Evolutionary conservation across 2,113 vertebrate species (phyloP), one percentile per base, ranked within the genome.

Genomic region (Hypanus sabinus): DNA sequence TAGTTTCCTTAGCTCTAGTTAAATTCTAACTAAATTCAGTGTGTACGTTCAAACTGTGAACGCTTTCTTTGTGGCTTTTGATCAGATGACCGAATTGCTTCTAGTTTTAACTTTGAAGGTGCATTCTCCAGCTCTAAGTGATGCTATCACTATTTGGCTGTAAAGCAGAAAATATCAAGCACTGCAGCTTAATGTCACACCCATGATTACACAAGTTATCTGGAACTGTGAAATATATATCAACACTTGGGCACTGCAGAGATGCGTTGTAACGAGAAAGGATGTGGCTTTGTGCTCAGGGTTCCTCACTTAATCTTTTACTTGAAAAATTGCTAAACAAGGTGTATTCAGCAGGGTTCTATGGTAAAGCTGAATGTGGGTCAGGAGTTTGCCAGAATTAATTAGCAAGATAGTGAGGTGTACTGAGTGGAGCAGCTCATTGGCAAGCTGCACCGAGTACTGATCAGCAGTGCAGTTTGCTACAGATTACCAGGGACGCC

Each of bases 181-280:
- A 90, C 14, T 33, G n/a, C 16, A 68, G 85, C 5, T 65, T 90
- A n/a, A 90, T 33, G 16, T 8, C 85, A 90, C 12, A 65, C 60
- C 60, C 60, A 90, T 16, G 30, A 33, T 90, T 90, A 90, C 60
- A 65, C 85, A 88, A n/a, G 60, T 90, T 65, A 90, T 65, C 85
- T 90, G 60, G 60, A 90, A 65, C n/a, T 65, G 24, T 90, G 62
- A 90, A 33, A n/a, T 68, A n/a, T 65, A 33, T n/a, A 90, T 65
- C 30, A 90, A 20, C 8, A 65, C 3, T 33, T 62, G 60, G n/a
- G 85, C 60, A 68, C 14, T 68, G 85, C 60, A 90, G 85, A 68
- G 55, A n/a, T 36, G 85, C 83, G 33, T 65, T 90, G 85, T n/a
- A n/a, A 90, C 30, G 33, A 33, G 85, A 90, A 90, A 90, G 85